Conservation (phyloP, 2,113 vertebrate species). For the Crocuta crocuta region DNA sequence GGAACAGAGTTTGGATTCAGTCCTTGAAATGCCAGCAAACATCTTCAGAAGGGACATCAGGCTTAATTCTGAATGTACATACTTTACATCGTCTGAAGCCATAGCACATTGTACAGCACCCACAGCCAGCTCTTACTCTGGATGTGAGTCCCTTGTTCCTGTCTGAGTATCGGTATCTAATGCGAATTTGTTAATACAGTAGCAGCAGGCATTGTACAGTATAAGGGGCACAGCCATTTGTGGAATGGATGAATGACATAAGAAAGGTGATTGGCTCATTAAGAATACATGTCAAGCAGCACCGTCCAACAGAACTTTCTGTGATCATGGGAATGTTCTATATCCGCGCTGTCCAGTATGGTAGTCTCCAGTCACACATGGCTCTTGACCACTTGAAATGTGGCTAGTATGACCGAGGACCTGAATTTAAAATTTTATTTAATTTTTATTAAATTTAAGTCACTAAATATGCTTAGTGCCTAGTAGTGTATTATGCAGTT, state of each 20-base stretch:
- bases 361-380: background rate
- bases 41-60: conserved; percentile 45
- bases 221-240: background rate
- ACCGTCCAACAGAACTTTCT: background rate
- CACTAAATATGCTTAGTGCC: background rate
- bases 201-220: background rate
- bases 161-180: rapidly evolving
- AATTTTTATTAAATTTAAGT: background rate
- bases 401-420: background rate
- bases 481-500: background rate
- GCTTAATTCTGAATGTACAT: background rate
- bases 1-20: conserved; percentile 76
- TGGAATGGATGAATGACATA: background rate
- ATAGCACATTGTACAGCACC: background rate
- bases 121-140: background rate
- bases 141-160: background rate
- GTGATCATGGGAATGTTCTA: background rate
- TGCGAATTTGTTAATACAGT: rapidly evolving
- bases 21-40: conserved; percentile 72
- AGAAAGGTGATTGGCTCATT: background rate
- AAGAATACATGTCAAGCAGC: background rate
- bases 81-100: background rate
- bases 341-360: no score
- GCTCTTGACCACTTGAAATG: background rate
- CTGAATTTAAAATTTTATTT: background rate